A percentile compares a stretch with the other conserved stretches of the same genome.
Conservation (phyloP, 1,140 invertebrate species). For the Danaus plexippus region DNA sequence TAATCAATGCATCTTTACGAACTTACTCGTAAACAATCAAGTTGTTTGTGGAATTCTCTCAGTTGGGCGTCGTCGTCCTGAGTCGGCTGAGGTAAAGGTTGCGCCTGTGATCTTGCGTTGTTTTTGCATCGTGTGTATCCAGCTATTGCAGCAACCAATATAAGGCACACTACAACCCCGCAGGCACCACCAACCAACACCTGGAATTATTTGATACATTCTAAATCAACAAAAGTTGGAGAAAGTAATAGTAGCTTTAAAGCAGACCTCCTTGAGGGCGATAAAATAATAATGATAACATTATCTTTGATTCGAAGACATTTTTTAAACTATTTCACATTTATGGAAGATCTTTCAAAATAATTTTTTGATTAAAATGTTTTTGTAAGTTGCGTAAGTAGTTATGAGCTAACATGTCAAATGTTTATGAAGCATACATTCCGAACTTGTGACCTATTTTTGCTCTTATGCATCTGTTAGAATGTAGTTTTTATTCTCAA, state of each 20-base stretch:
- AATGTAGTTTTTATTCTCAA: conserved; percentile 26
- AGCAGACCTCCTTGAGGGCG: no score
- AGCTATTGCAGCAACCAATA: conserved; percentile 41
- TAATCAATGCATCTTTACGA: conserved; percentile 1
- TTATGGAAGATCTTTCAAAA: no score
- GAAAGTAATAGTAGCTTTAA: no score
- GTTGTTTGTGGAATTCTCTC: conserved; percentile 61
- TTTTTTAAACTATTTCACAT: no score
- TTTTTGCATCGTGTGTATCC: conserved; percentile 47
- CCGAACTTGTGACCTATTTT: conserved; percentile 32
- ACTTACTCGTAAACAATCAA: conserved; percentile 60
- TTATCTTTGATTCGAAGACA: no score
- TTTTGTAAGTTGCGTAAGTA: no score
- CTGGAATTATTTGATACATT: conserved; percentile 24
- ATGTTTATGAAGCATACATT: conserved; percentile 20
- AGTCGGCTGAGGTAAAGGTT: conserved; percentile 49
- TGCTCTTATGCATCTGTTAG: conserved; percentile 24
- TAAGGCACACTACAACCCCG: conserved; percentile 47
- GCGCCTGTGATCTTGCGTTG: conserved; percentile 37
- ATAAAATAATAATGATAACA: no score
- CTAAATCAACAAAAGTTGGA: no score
- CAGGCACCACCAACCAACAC: conserved; percentile 52
- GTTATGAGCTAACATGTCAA: no score
- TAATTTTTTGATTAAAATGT: no score
- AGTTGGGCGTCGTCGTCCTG: conserved; percentile 56